Evolutionary conservation across 2,797 vertebrate genomes (phyloP).

Genomic region (Melopsittacus undulatus): DNA sequence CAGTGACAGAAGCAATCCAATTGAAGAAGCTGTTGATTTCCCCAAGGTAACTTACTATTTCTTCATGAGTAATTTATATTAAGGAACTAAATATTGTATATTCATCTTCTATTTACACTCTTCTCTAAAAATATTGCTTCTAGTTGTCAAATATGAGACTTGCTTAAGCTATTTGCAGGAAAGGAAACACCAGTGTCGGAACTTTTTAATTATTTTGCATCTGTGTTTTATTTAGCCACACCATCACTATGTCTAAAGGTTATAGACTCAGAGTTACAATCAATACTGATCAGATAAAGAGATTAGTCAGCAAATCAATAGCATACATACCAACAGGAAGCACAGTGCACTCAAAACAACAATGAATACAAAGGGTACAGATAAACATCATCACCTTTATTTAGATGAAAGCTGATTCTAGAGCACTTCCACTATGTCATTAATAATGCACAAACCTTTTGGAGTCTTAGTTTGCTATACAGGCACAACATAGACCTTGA

Average conservation of each 20-base stretch:
- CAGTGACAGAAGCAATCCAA: constrained; percentile 95
- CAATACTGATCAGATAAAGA: constrained; percentile 80
- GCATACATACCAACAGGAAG: constrained; percentile 68
- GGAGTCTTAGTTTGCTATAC: constrained; percentile 17
- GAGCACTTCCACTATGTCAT: constrained; percentile 62
- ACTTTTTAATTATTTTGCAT: constrained; percentile 71
- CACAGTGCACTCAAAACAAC: constrained; percentile 67
- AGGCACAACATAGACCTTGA: constrained; percentile 32
- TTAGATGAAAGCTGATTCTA: constrained; percentile 74
- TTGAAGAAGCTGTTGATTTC: constrained; percentile 94
- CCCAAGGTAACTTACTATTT: constrained; percentile 88
- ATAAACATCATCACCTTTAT: constrained; percentile 74
- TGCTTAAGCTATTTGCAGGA: constrained; percentile 36
- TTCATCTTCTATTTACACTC: constrained; percentile 75
- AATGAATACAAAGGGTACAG: constrained; percentile 69
- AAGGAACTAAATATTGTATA: constrained; percentile 80
- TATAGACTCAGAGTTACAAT: constrained; percentile 75
- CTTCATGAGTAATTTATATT: constrained; percentile 90
- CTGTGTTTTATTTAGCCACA: constrained; percentile 73
- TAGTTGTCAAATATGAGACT: constrained; percentile 54
- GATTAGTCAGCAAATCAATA: constrained; percentile 78
- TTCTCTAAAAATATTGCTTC: constrained; percentile 70
- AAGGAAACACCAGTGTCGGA: constrained; percentile 53
- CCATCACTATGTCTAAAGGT: constrained; percentile 73
- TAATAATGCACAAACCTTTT: constrained; percentile 71